phyloP scores from a whole-genome alignment of 2,888 invertebrate species.

The Crematogaster levior region DNA sequence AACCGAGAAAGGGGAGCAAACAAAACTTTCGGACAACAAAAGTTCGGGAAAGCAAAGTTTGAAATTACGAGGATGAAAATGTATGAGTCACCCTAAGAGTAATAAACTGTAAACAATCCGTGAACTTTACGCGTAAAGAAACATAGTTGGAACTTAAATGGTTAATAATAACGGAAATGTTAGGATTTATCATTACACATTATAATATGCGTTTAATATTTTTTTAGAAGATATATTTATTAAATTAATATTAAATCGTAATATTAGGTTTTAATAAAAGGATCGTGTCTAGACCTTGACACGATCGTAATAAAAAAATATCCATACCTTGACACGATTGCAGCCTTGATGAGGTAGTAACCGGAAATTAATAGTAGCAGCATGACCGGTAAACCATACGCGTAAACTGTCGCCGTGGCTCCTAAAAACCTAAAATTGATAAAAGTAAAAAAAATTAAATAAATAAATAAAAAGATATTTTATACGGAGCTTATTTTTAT shows the following conservation, averaged over 20 bases:
- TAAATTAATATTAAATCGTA: neutral
- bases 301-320: conserved; percentile 82
- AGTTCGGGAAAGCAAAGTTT: conserved; percentile 29
- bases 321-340: conserved; percentile 86
- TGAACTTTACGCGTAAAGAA: neutral
- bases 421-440: conserved; percentile 86
- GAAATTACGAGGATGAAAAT: conserved; percentile 37
- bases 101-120: neutral
- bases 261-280: neutral
- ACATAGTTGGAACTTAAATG: too few species aligned
- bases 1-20: neutral
- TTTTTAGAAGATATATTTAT: neutral
- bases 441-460: neutral
- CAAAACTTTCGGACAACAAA: conserved; percentile 2
- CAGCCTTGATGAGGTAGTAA: conserved; percentile 87
- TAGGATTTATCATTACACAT: neutral
- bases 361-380: conserved; percentile 85
- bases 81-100: neutral
- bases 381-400: conserved; percentile 87
- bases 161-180: neutral
- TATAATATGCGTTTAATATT: neutral
- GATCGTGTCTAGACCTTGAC: conserved; percentile 81
- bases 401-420: conserved; percentile 85
- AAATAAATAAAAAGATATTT: neutral
- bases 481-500: neutral